phyloP scores from a whole-genome alignment of 2,888 invertebrate genomes.

The Cyclophora punctaria region DNA sequence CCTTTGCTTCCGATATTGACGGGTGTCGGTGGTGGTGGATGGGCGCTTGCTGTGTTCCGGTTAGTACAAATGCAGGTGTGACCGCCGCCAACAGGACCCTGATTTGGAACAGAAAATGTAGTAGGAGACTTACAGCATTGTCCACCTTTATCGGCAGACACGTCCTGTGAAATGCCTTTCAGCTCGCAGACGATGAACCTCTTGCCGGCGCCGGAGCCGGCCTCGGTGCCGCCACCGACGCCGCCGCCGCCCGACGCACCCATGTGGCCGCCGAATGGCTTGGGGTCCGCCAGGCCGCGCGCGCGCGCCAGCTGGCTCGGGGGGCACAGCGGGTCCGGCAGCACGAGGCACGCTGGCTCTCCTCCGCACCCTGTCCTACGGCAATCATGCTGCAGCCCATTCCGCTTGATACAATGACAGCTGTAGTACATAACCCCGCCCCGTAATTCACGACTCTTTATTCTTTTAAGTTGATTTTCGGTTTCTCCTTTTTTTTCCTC shows the following conservation, averaged over 20 bases:
- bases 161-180: slow-evolving; percentile 49
- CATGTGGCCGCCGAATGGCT: slow-evolving; percentile 46
- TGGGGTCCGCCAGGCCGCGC: slow-evolving; percentile 56
- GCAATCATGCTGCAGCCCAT: slow-evolving; percentile 76
- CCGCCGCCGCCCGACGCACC: slow-evolving; percentile 32
- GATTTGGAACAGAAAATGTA: slow-evolving; percentile 16
- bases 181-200: slow-evolving; percentile 66
- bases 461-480: slow-evolving; percentile 62
- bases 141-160: slow-evolving; percentile 30
- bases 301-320: slow-evolving; percentile 69
- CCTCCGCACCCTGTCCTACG: slow-evolving; percentile 71
- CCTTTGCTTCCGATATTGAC: not conserved
- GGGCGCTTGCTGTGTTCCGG: slow-evolving; percentile 6
- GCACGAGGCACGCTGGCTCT: slow-evolving; percentile 64
- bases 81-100: slow-evolving; percentile 8
- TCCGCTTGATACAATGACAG: slow-evolving; percentile 75
- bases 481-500: slow-evolving; percentile 56
- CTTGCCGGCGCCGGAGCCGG: slow-evolving; percentile 38
- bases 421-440: slow-evolving; percentile 73
- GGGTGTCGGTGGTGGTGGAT: slow-evolving; percentile 4
- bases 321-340: slow-evolving; percentile 73
- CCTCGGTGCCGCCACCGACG: slow-evolving; percentile 25
- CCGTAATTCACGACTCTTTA: slow-evolving; percentile 70
- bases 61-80: slow-evolving; percentile 21
- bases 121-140: slow-evolving; percentile 60